Conservation (phyloP, 2,888 invertebrate species). For the Deilephila porcellus region DNA sequence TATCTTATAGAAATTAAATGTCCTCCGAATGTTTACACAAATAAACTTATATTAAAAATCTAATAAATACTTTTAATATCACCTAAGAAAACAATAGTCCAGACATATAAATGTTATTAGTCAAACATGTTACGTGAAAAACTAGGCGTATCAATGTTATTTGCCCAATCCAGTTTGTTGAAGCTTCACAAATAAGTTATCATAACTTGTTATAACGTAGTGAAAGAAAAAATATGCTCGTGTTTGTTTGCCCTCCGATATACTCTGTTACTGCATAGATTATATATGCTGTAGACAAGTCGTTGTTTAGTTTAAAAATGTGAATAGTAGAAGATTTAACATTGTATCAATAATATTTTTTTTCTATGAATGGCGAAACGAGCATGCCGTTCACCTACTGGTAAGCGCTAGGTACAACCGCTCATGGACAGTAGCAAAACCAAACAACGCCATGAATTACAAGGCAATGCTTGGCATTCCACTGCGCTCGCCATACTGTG, state of each 20-base stretch:
- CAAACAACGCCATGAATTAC: too few relatives aligned
- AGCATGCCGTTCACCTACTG: too few relatives aligned
- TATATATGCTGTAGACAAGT: constrained; percentile 37
- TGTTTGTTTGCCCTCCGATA: constrained; percentile 65
- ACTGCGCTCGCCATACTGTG: too few relatives aligned
- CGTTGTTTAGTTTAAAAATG: not conserved
- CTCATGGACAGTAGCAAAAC: too few relatives aligned
- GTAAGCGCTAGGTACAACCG: too few relatives aligned
- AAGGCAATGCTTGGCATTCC: too few relatives aligned
- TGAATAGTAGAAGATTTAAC: not conserved
- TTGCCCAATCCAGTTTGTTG: constrained; percentile 61
- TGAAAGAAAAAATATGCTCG: constrained; percentile 64
- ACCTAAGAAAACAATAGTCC: not conserved
- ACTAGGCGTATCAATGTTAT: constrained; percentile 63
- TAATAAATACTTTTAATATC: not conserved
- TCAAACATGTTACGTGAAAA: constrained; percentile 53
- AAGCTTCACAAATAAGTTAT: constrained; percentile 71
- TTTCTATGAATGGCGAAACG: too few relatives aligned
- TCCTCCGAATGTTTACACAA: not conserved
- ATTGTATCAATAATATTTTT: too few relatives aligned
- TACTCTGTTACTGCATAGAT: constrained; percentile 49
- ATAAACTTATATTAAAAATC: not conserved
- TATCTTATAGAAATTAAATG: too few relatives aligned
- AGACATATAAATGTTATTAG: constrained; percentile 36
- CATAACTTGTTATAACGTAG: constrained; percentile 67